Conservation (phyloP, 2,797 vertebrate species). For the Sylvia borin region DNA sequence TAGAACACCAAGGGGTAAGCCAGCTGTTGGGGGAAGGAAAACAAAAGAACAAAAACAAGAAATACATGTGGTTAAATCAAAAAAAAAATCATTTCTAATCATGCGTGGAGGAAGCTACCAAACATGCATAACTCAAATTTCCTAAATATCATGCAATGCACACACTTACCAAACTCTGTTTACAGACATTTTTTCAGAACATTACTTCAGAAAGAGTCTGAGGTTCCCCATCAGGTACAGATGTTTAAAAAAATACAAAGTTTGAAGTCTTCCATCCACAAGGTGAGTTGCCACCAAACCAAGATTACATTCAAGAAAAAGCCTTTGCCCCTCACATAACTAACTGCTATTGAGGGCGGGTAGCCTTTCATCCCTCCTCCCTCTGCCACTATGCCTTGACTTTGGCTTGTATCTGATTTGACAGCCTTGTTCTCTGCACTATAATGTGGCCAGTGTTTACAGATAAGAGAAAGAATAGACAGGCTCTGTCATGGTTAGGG, state of each 20-base stretch:
- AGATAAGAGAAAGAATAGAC: background rate
- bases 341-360: background rate
- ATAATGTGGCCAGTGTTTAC: background rate
- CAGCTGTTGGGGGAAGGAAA: slow-evolving; percentile 90
- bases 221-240: background rate
- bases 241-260: background rate
- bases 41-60: slow-evolving; percentile 70
- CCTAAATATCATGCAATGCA: slow-evolving; percentile 39
- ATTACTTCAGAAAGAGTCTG: background rate
- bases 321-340: background rate
- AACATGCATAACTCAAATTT: slow-evolving; percentile 44
- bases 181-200: background rate
- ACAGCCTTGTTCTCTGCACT: background rate
- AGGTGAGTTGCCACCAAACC: background rate
- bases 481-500: background rate
- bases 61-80: slow-evolving; percentile 73
- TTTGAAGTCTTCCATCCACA: background rate
- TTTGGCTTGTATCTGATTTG: background rate
- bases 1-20: slow-evolving; percentile 93
- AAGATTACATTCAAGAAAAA: background rate
- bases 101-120: slow-evolving; percentile 40
- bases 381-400: background rate
- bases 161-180: background rate
- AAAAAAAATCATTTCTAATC: slow-evolving; percentile 35
- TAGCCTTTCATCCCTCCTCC: background rate